phyloP scores from a whole-genome alignment of 2,888 invertebrate genomes.

The Dysmachus trigonus region DNA sequence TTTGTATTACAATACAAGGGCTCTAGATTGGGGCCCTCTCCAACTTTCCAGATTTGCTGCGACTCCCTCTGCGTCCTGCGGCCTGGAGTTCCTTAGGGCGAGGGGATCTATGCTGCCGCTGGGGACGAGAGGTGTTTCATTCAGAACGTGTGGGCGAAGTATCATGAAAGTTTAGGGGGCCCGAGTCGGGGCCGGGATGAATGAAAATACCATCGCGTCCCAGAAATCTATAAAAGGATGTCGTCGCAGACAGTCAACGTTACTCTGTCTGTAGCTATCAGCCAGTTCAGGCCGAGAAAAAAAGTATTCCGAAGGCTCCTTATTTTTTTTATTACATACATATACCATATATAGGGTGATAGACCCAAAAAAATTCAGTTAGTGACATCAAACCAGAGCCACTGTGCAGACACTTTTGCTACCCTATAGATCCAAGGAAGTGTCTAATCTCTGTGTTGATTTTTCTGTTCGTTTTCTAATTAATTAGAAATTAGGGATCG shows the following conservation, averaged over 20 bases:
- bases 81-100: neutral
- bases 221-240: constrained; percentile 53
- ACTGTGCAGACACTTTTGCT: neutral
- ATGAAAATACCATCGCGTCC: constrained; percentile 46
- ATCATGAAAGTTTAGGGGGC: constrained; percentile 22
- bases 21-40: neutral
- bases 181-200: constrained; percentile 46
- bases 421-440: neutral
- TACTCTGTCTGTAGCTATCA: constrained; percentile 51
- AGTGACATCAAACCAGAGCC: neutral
- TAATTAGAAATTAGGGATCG: neutral
- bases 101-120: constrained; percentile 8
- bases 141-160: constrained; percentile 52
- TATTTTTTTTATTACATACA: too few species aligned
- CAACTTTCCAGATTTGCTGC: neutral
- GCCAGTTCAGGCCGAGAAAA: constrained; percentile 40
- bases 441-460: neutral
- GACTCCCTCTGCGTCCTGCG: neutral
- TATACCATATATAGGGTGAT: neutral
- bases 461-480: neutral
- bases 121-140: constrained; percentile 49
- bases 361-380: neutral
- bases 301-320: constrained; percentile 1
- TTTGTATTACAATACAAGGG: constrained; percentile 11
- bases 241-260: constrained; percentile 49